These are phyloP conservation scores for Hydraecia micacea DNA, from an alignment of 2,888 invertebrate genomes.

Conservation along the genomic window DNA sequence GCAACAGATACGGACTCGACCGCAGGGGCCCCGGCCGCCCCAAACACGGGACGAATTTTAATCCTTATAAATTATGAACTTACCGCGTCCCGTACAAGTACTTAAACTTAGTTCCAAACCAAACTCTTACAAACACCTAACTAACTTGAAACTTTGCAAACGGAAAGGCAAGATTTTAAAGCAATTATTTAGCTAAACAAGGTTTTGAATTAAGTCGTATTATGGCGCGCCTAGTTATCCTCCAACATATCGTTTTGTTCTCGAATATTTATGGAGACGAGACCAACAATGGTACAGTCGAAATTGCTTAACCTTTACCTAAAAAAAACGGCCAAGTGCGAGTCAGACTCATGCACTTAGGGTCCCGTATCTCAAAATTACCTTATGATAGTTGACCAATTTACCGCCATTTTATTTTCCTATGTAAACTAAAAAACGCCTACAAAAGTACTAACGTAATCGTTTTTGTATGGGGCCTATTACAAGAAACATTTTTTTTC, in stretches of 20 bases:
- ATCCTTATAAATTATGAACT: constrained; percentile 54
- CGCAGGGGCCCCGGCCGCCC: constrained; percentile 10
- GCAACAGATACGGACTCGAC: constrained; percentile 39
- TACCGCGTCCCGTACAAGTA: constrained; percentile 40
- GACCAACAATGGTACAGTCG: constrained; percentile 26
- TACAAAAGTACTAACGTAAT: too few species aligned
- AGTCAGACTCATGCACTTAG: too few species aligned
- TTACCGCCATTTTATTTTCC: not conserved
- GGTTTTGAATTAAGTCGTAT: constrained; percentile 29
- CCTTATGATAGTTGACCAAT: not conserved
- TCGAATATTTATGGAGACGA: constrained; percentile 48
- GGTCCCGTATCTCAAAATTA: not conserved
- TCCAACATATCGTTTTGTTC: constrained; percentile 25
- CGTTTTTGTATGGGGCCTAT: too few species aligned
- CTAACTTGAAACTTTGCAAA: constrained; percentile 44
- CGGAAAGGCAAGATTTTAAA: constrained; percentile 57
- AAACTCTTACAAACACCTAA: constrained; percentile 40
- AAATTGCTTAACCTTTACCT: constrained; percentile 26
- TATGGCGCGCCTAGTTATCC: constrained; percentile 25
- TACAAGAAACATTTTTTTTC: too few species aligned
- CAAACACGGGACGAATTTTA: constrained; percentile 32
- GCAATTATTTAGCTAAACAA: constrained; percentile 54
- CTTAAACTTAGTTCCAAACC: constrained; percentile 46
- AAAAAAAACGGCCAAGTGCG: too few species aligned
- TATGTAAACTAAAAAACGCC: not conserved